Evolutionary conservation across 1,140 invertebrate genomes (phyloP), one percentile per base, ranked within the genome.

Genomic region (Drosophila baimaii): DNA sequence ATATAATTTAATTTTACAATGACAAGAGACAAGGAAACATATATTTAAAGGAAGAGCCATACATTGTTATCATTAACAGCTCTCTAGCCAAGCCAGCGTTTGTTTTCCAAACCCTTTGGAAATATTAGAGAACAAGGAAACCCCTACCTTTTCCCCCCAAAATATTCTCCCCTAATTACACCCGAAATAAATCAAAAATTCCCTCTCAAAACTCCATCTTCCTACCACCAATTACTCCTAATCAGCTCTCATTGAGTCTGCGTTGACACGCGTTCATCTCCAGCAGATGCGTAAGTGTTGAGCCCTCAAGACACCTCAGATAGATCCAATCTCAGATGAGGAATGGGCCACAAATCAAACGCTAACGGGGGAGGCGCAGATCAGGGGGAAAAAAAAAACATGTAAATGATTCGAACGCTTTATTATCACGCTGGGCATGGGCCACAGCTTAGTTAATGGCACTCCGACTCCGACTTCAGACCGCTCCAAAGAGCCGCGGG

Each of bases 331-430:
- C 25, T 5, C 19, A 19, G 47, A 70, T 69, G 65, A 37, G 39
- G 68, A 55, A 76, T 44, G 41, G 70, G 33, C 72, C 64, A 88
- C 64, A 82, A 47, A 74, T 58, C 49, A 71, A 72, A 39, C 52
- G 66, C 17, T 58, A 47, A 58, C 57, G 41, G 51, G 64, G 55
- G 49, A 43, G 71, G 46, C 31, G 23, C 13, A 46, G 65, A 31
- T 27, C 7, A 8, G 8, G 10, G 47, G 55, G 44, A 77, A 81
- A 69, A 77, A 81, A 69, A 73, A 33, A 35, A 54, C 51, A 88
- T 88, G 81, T 62, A 89, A 89, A 88, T 88, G 81, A 83, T 77
- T 79, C 71, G 39, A 83, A 49, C 71, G 78, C 70, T 86, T 86
- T 81, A 81, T 79, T 85, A 79, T 82, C 83, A 79, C 49, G 82